phyloP scores from a whole-genome alignment of 1,140 invertebrate species.

The Pseudomyrmex gracilis region DNA sequence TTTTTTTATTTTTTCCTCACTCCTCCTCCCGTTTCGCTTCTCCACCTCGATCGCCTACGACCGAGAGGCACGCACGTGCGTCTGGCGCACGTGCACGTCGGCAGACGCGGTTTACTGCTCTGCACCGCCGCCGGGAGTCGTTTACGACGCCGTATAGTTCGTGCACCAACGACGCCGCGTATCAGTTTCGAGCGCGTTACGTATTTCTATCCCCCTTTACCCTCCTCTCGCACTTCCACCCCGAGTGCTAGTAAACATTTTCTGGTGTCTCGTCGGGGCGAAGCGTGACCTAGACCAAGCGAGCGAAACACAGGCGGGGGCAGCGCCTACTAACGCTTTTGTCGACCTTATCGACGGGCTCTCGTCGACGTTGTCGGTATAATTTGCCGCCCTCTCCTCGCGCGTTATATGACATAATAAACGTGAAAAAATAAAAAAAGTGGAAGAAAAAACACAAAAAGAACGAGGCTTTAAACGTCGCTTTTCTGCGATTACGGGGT shows the following conservation, averaged over 20 bases:
- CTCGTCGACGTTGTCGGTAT: background rate
- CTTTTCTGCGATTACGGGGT: slow-evolving; percentile 33
- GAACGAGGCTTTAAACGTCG: slow-evolving; percentile 43
- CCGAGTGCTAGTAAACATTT: slow-evolving; percentile 40
- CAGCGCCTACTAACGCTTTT: background rate
- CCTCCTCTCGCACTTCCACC: background rate
- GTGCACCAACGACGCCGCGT: slow-evolving; percentile 42
- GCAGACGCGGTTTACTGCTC: slow-evolving; percentile 50
- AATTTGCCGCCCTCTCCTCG: background rate
- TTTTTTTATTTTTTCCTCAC: background rate
- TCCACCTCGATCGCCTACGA: background rate
- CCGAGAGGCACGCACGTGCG: slow-evolving; percentile 47
- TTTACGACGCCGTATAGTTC: slow-evolving; percentile 61
- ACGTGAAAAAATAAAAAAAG: slow-evolving; percentile 8
- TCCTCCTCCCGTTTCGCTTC: background rate
- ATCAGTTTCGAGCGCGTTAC: slow-evolving; percentile 66
- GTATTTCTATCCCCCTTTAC: background rate
- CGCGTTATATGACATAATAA: background rate
- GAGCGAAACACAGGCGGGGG: slow-evolving; percentile 2
- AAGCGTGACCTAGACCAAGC: slow-evolving; percentile 25
- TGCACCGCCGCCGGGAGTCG: slow-evolving; percentile 51
- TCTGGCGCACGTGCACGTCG: slow-evolving; percentile 32
- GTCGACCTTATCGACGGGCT: slow-evolving; percentile 14
- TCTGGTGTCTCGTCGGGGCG: slow-evolving; percentile 19
- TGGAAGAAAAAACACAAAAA: slow-evolving; percentile 7